Percentiles rank a stretch among this genome's conserved stretches.
phyloP scores from a whole-genome alignment of 2,797 vertebrate species.

The Odontamblyopus lacepedii region DNA sequence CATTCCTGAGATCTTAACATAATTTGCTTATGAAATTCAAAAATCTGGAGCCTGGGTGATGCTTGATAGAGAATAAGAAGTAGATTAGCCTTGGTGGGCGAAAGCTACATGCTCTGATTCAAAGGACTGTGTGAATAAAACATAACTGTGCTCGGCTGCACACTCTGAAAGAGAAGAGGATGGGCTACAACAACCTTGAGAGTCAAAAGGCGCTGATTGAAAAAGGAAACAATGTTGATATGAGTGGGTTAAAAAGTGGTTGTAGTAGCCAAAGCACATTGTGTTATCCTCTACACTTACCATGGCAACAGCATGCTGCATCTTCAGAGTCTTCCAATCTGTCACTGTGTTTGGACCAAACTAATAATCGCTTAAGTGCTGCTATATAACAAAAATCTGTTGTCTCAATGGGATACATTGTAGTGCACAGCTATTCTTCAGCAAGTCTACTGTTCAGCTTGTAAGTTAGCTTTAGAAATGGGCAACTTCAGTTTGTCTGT shows the following conservation, averaged over 20 bases:
- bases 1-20: slow-evolving; percentile 63
- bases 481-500: not conserved
- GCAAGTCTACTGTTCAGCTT: not conserved
- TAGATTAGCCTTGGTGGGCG: slow-evolving; percentile 57
- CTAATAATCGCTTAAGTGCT: slow-evolving; percentile 32
- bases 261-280: slow-evolving; percentile 33
- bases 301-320: slow-evolving; percentile 59
- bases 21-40: slow-evolving; percentile 69
- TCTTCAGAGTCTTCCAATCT: slow-evolving; percentile 35
- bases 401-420: slow-evolving; percentile 1
- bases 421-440: not conserved
- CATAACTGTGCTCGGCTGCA: slow-evolving; percentile 49
- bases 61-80: slow-evolving; percentile 54
- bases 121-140: slow-evolving; percentile 57
- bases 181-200: slow-evolving; percentile 58
- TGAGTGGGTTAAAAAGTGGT: slow-evolving; percentile 41
- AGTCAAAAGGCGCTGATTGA: slow-evolving; percentile 43
- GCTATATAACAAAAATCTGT: slow-evolving; percentile 4
- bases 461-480: not conserved
- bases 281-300: slow-evolving; percentile 41
- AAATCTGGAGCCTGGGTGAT: slow-evolving; percentile 52
- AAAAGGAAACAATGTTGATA: slow-evolving; percentile 52
- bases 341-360: slow-evolving; percentile 23
- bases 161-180: slow-evolving; percentile 41
- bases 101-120: slow-evolving; percentile 39